These are phyloP conservation scores for Macrosteles quadrilineatus DNA, from an alignment of 1,140 invertebrate genomes.

Conservation along the genomic window DNA sequence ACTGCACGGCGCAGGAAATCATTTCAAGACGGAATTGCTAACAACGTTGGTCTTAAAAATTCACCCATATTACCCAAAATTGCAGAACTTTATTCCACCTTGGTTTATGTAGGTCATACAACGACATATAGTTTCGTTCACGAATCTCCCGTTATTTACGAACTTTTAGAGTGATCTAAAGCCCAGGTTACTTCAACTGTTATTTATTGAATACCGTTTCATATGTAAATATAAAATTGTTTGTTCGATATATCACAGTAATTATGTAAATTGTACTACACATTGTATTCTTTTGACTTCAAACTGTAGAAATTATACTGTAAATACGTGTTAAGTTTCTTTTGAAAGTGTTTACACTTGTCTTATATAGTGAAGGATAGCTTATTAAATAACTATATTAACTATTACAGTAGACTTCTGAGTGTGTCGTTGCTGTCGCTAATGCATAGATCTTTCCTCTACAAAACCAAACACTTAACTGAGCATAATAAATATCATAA, in stretches of 20 bases:
- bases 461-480: no score
- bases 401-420: constrained; percentile 20
- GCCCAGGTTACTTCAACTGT: background rate
- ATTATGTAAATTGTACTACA: constrained; percentile 21
- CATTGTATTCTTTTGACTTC: constrained; percentile 1
- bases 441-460: constrained; percentile 10
- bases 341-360: constrained; percentile 12
- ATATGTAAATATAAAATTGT: constrained; percentile 20
- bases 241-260: constrained; percentile 9
- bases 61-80: background rate
- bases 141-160: background rate
- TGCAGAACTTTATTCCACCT: background rate
- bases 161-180: background rate
- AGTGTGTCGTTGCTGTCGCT: constrained; percentile 11
- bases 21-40: constrained; percentile 12
- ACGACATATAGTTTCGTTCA: background rate
- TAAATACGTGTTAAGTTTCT: constrained; percentile 9
- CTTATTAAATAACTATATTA: constrained; percentile 9
- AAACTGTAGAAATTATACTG: constrained; percentile 1
- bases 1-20: constrained; percentile 3
- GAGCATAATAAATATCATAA: no score
- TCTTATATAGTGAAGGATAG: constrained; percentile 15
- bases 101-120: constrained; percentile 2
- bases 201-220: background rate
- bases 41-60: constrained; percentile 10